Base-by-base conservation (phyloP, 2,888 invertebrate genomes). In the Trichopria drosophilae region DNA sequence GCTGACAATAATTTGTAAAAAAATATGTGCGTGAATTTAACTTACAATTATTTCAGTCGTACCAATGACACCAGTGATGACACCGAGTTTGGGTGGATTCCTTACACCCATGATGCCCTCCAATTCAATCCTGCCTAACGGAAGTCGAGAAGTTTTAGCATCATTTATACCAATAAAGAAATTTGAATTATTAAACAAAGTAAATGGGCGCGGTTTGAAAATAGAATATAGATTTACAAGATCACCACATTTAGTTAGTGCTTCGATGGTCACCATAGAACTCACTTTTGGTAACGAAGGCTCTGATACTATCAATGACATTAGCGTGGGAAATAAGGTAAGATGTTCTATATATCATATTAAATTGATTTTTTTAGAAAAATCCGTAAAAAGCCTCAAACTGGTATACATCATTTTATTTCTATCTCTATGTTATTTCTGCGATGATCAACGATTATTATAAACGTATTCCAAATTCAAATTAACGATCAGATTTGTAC, bases 221-320 rank as follows among this genome's bases (percentile, higher is more conserved):
- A 79, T 84, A 3, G 72, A 78, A 15, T 84, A 81, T 52, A 80
- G 88, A 57, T 94, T 88, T 78, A 83, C 87, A 0, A 82, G 94
- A 61, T 81, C 85, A 28, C 89, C 90, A 12, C 90, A 92, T 73
- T 79, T 95, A 42, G 89, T 85, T 76, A 92, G 92, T 6, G 80
- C 85, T 4, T 79, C 80, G 57, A 91, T 95, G 91, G 84, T 85
- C 51, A 88, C 88, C 15, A 77, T 96, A 9, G 90, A 93, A 71
- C 72, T 96, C 51, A 78, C 80, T 19, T 86, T 96, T 76, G 82
- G 83, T 24, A 97, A 96, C 77, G 81, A 84, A 65, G 79, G 81
- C 32, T 71, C 71, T 12, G 81, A 83, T n/a, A 82, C 82, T 29
- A 80, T 92, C 46, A 81, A 78, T 19, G 82, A 86, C 61, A 83